Base-by-base conservation (phyloP, 2,797 vertebrate species). In the Gallinago stenura region DNA sequence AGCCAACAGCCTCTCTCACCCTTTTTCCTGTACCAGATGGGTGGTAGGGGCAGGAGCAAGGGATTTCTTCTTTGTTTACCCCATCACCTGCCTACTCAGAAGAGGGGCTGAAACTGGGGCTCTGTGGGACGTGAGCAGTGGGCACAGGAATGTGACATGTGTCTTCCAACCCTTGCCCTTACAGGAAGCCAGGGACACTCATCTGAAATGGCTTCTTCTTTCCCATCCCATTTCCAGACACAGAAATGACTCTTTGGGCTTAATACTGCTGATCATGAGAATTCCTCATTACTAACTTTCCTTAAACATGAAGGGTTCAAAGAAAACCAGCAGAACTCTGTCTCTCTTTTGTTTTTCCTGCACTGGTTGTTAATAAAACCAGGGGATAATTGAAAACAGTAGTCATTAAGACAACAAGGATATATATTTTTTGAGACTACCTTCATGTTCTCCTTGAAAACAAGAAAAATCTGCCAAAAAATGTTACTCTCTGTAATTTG, bases 371-470 rank as follows among this genome's bases (percentile, higher is more conserved):
- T 95, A 94, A 95, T 78, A 83, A 94, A 96, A 86, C n/a, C 50
- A 92, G 50, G 69, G 61, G 51, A 90, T 95, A 97, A 97, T 91
- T 97, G 93, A 62, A 95, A 95, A 93, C 94, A 97, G 86, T 48
- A 84, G 76, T 46, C 51, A 85, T 80, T 80, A 93, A 66, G 31
- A 79, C 37, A 66, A 85, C 48, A 46, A 64, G 37, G 78, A 75
- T 66, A 91, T 83, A n/a, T 73, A 83, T 58, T 83, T 89, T 75
- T 75, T 81, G 61, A 78, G 69, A 77, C 50, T 51, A 93, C 48
- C 84, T 83, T 92, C 69, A 46, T 9, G 26, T 86, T 73, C 76
- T 41, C 53, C 57, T 83, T 57, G 41, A 80, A 85, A 92, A 70
- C 25, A 94, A 80, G 53, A 30, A 83, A 87, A 78, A 81, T 39